Percentiles rank a stretch among this genome's conserved stretches.
phyloP scores from a whole-genome alignment of 2,888 invertebrate genomes.

The Agelastica alni region DNA sequence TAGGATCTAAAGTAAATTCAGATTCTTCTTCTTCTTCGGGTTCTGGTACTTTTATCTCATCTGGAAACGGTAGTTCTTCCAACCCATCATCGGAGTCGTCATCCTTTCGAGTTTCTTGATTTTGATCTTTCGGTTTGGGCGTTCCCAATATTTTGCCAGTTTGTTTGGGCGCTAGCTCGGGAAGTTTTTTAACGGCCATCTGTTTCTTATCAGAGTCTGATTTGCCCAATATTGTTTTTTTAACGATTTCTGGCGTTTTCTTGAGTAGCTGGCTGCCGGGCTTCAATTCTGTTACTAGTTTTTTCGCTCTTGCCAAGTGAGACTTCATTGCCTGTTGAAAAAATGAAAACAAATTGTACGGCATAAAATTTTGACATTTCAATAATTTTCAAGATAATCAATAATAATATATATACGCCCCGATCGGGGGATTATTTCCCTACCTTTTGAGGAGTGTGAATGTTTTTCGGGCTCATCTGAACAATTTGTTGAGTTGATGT shows the following conservation, averaged over 20 bases:
- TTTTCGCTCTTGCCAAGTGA: slow-evolving; percentile 17
- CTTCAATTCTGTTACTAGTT: slow-evolving; percentile 15
- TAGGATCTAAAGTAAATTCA: slow-evolving; percentile 72
- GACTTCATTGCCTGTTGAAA: slow-evolving; percentile 6
- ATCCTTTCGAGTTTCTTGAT: slow-evolving; percentile 4
- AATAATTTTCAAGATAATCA: no score
- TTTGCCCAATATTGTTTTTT: slow-evolving; percentile 23
- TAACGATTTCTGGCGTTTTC: slow-evolving; percentile 30
- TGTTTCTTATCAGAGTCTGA: slow-evolving; percentile 26
- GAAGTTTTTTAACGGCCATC: slow-evolving; percentile 26
- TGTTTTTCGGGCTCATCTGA: slow-evolving; percentile 38
- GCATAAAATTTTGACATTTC: no score
- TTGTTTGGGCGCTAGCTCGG: slow-evolving; percentile 5
- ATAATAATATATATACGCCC: no score
- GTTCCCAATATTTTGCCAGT: background rate
- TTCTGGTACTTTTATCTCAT: slow-evolving; percentile 60
- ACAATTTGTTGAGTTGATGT: slow-evolving; percentile 41
- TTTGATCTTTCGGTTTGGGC: background rate
- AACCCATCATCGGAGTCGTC: slow-evolving; percentile 53
- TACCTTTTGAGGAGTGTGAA: slow-evolving; percentile 8
- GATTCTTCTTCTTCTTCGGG: slow-evolving; percentile 60
- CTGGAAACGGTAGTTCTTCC: slow-evolving; percentile 69
- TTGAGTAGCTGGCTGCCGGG: slow-evolving; percentile 21
- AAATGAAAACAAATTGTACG: no score
- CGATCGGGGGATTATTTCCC: no score